Percentiles rank a stretch among this genome's conserved stretches.
phyloP scores from a whole-genome alignment of 2,113 vertebrate species.

The Scolopax mira region DNA sequence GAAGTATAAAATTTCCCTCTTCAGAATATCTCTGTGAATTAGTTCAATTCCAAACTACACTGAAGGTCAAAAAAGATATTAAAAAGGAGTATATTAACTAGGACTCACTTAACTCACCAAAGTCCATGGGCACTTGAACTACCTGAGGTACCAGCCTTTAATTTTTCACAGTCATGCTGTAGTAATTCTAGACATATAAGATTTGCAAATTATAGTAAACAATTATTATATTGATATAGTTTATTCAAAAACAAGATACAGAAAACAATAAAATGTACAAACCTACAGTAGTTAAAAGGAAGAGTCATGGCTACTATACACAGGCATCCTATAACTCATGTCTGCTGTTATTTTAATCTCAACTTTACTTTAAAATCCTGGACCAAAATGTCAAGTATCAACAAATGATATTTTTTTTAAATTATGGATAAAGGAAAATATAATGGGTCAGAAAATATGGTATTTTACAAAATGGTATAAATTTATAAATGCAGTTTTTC shows the following conservation, averaged over 20 bases:
- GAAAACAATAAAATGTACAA: background rate
- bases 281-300: background rate
- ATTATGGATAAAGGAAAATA: background rate
- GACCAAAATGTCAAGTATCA: background rate
- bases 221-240: background rate
- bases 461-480: background rate
- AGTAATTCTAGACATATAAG: background rate
- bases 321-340: background rate
- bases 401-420: background rate
- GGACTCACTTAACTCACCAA: background rate
- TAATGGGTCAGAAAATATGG: rapidly evolving
- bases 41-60: background rate
- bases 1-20: background rate
- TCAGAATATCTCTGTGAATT: background rate
- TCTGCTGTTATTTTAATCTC: background rate
- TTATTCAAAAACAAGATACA: background rate
- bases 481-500: background rate
- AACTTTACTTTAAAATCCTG: background rate
- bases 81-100: background rate
- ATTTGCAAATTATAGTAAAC: background rate
- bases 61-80: background rate
- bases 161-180: background rate
- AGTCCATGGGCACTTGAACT: background rate
- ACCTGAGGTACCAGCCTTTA: background rate
- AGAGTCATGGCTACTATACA: background rate